Evolutionary conservation across 1,140 invertebrate species (phyloP), one percentile per base, ranked within the genome.

Genomic region (Brachystomella parvula): DNA sequence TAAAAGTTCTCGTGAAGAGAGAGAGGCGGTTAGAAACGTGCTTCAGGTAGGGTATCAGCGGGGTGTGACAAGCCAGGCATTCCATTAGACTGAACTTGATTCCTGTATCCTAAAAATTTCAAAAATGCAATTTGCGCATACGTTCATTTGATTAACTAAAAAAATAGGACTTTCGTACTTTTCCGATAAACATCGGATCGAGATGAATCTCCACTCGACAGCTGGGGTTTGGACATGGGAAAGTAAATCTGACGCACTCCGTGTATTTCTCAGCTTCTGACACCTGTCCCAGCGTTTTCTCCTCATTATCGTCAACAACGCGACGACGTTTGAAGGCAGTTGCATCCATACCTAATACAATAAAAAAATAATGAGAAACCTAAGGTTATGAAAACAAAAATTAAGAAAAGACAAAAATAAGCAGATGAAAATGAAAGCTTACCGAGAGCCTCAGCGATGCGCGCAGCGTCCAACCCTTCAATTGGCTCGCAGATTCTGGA

Each of bases 401-500:
- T 66, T 63, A 17, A 63, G 15, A 12, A 64, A 15, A 58, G 9
- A 29, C 44, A 29, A 24, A 24, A 39, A 19, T 9, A 39, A 39
- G 35, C 35, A 6, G 3, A 12, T 53, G 30, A 19, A 30, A 30
- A 12, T 44, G 21, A 12, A 21, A 24, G n/a, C 69, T 75, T 74
- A 77, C 95, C 96, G 61, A 99, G 81, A 76, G 88, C 88, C 75
- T 94, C 86, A 2, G 96, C 96, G 56, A 99, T 85, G 64, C 89
- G 83, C 61, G 87, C 87, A 29, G 89, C 84, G 80, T 98, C 94
- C 62, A 92, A 89, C 1, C 92, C 93, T 71, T 96, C 91, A 33
- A 99, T 92, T 19, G 95, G 95, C 69, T 97, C 93, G 76, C 92
- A 95, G 70, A 99, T 86, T 66, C 96, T 83, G 19, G 89, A 87